Percentiles rank a stretch among this genome's conserved stretches.
Conservation (phyloP, 1,140 invertebrate species). For the Sipha flava region DNA sequence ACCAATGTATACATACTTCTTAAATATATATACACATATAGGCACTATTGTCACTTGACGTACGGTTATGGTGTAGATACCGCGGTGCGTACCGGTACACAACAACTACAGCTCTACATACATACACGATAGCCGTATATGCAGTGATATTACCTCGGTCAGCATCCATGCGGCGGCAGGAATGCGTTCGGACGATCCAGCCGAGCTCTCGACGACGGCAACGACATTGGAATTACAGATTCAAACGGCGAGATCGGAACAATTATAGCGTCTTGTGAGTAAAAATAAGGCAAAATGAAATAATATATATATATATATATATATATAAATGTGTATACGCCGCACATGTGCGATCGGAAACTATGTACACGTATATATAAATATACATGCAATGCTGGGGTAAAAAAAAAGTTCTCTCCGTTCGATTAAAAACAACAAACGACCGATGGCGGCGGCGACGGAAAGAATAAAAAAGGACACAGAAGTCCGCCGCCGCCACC, state of each 20-base stretch:
- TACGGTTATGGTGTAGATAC: too few relatives aligned
- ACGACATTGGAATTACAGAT: conserved; percentile 14
- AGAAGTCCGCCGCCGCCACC: not conserved
- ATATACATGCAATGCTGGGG: not conserved
- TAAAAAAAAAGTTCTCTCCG: not conserved
- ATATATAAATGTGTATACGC: too few relatives aligned
- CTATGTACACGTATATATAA: not conserved
- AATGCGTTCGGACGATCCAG: not conserved
- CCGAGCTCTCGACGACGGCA: not conserved
- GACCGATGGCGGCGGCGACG: not conserved
- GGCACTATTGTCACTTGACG: too few relatives aligned
- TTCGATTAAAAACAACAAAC: not conserved
- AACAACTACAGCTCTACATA: too few relatives aligned
- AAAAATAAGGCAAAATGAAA: not conserved
- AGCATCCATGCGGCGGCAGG: not conserved
- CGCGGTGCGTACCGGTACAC: too few relatives aligned
- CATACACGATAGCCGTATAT: too few relatives aligned
- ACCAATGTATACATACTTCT: too few relatives aligned
- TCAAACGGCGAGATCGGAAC: conserved; percentile 2
- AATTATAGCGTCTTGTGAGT: not conserved
- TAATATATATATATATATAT: too few relatives aligned
- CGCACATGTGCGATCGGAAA: not conserved
- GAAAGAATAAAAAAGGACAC: not conserved
- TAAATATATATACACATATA: too few relatives aligned
- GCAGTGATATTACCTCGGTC: too few relatives aligned